These are phyloP conservation scores for Marasmarcha lunaedactyla DNA, from an alignment of 2,888 invertebrate genomes.

Conservation along the genomic window DNA sequence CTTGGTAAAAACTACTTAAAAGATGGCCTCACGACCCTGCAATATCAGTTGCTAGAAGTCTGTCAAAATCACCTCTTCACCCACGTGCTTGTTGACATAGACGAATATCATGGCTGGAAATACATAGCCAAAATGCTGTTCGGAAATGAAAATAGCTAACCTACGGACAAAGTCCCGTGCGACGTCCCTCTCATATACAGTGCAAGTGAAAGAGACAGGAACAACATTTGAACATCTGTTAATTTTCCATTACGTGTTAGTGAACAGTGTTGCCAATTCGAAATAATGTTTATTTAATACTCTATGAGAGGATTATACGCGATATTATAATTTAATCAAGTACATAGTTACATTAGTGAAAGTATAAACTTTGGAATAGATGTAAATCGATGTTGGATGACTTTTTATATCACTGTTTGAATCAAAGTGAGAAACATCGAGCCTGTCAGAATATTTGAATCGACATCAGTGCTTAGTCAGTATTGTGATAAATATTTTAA, in stretches of 20 bases:
- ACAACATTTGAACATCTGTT: background rate
- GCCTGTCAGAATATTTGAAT: too few relatives aligned
- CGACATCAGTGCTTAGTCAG: too few relatives aligned
- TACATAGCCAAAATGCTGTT: slow-evolving; percentile 66
- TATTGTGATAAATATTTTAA: too few relatives aligned
- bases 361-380: too few relatives aligned
- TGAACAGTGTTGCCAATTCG: slow-evolving; percentile 11
- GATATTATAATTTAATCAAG: too few relatives aligned
- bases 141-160: slow-evolving; percentile 54
- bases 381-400: too few relatives aligned
- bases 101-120: slow-evolving; percentile 79
- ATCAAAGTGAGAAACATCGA: too few relatives aligned
- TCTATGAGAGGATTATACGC: too few relatives aligned
- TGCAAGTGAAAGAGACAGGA: slow-evolving; percentile 4
- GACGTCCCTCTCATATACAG: slow-evolving; percentile 5
- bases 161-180: slow-evolving; percentile 8
- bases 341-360: too few relatives aligned
- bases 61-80: slow-evolving; percentile 82
- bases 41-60: slow-evolving; percentile 79
- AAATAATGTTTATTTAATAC: too few relatives aligned
- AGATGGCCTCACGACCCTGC: slow-evolving; percentile 90
- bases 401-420: too few relatives aligned
- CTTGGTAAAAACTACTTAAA: slow-evolving; percentile 26
- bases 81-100: slow-evolving; percentile 83
- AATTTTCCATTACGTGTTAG: too few relatives aligned